A percentile compares a stretch with the other conserved stretches of the same genome.
phyloP scores from a whole-genome alignment of 2,888 invertebrate species.

The Philopedon plagiatum region DNA sequence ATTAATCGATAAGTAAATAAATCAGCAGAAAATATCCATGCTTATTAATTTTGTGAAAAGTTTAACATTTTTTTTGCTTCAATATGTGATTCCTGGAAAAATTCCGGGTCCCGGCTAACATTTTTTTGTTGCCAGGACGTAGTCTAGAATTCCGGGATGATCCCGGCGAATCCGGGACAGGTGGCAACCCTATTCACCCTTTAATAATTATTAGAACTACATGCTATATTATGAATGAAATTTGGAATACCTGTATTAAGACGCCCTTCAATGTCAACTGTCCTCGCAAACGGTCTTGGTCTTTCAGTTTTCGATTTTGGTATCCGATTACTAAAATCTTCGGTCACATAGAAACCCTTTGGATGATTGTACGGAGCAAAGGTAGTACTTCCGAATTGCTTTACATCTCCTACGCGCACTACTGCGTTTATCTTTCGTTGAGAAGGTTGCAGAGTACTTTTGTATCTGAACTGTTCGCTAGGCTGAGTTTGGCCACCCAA shows the following conservation, averaged over 20 bases:
- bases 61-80: too few species aligned
- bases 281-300: conserved; percentile 58
- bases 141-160: too few species aligned
- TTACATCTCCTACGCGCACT: conserved; percentile 20
- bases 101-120: too few species aligned
- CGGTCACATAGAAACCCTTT: conserved; percentile 52
- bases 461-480: not conserved
- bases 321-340: conserved; percentile 26
- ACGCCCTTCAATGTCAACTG: conserved; percentile 28
- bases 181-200: too few species aligned
- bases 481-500: conserved; percentile 33
- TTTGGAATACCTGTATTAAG: conserved; percentile 22
- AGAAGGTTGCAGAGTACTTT: conserved; percentile 14
- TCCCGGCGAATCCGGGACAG: too few species aligned
- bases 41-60: too few species aligned
- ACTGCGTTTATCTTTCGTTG: conserved; percentile 26
- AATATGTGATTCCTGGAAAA: too few species aligned
- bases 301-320: conserved; percentile 44
- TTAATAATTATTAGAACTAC: not conserved
- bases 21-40: too few species aligned
- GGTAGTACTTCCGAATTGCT: conserved; percentile 6
- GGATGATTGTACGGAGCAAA: not conserved
- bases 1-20: too few species aligned
- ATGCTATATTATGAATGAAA: too few species aligned
- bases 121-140: too few species aligned